Evolutionary conservation across 2,797 vertebrate genomes (phyloP), one percentile per base, ranked within the genome.

Genomic region (Pelobates cultripes): DNA sequence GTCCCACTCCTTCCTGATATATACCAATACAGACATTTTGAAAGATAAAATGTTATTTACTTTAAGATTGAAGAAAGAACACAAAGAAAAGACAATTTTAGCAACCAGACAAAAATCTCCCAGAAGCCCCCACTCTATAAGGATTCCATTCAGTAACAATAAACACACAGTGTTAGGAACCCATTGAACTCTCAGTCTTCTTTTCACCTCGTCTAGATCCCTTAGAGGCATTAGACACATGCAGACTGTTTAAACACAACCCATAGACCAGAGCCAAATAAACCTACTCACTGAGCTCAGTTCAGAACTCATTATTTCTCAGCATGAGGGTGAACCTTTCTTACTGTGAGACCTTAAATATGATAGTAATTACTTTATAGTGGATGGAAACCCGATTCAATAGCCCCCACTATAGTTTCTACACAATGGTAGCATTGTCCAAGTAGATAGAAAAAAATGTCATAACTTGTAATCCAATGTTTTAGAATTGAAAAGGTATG

Each of bases 261-360:
- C 17, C 61, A 28, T 7, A 4, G 61, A 6, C n/a, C 28, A 28
- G 1, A 40, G 61, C n/a, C 61, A 64, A 64, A 40, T 14, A 40
- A 64, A 64, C 61, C 61, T 40, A 64, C 61, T 64, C 61, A 64
- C n/a, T 64, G 61, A 64, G n/a, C 61, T 64, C 7, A 14, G 57
- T 64, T 28, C 7, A 14, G 14, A 64, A 64, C 13, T 57, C 13
- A 64, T 40, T 40, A 14, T 40, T n/a, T 28, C 61, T 64, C 61
- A 8, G 61, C 4, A n/a, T 64, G 28, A 4, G 17, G 1, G 7
- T 64, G n/a, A 60, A 14, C 15, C 15, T 14, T 60, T 10, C 10
- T 13, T 60, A 60, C 57, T 60, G 57, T 14, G 15, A 60, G 47
- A 5, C 47, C 10, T 51, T 51, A 51, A 51, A 51, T 10, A 51